These are phyloP conservation scores for Chroicocephalus ridibundus DNA, from an alignment of 2,113 vertebrate genomes.

Conservation along the genomic window DNA sequence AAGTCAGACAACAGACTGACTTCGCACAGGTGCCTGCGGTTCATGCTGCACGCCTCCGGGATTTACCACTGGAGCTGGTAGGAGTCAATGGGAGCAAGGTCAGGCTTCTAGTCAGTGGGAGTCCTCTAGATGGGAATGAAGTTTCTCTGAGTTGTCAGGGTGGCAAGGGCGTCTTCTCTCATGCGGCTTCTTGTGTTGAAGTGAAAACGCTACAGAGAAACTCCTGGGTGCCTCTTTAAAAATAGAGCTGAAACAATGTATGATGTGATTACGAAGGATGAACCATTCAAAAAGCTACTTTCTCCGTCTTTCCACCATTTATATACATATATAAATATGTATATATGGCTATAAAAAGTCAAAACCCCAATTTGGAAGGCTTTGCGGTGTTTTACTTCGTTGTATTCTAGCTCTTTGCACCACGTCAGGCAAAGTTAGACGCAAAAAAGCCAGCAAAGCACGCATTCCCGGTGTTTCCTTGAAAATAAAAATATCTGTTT, in stretches of 20 bases:
- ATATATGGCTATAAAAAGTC: neutral
- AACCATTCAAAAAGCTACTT: neutral
- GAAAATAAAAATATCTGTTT: neutral
- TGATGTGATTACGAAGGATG: neutral
- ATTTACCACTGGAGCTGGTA: neutral
- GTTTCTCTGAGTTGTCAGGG: neutral
- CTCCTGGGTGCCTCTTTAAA: neutral
- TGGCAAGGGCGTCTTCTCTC: neutral
- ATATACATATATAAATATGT: neutral
- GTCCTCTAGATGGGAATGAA: neutral
- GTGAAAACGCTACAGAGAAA: neutral
- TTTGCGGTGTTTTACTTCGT: neutral
- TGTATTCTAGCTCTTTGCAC: neutral
- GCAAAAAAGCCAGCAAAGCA: neutral
- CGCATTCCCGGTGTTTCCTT: neutral
- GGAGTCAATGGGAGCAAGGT: neutral
- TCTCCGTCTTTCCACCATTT: neutral
- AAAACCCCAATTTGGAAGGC: neutral
- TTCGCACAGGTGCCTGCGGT: fast-evolving
- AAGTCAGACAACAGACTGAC: neutral
- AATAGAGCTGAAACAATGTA: neutral
- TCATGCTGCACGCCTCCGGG: neutral
- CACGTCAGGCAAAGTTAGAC: neutral
- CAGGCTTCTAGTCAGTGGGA: neutral
- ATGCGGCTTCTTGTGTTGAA: neutral